Evolutionary conservation across 2,113 vertebrate species (phyloP).

Genomic region (Prochilodus magdalenae): DNA sequence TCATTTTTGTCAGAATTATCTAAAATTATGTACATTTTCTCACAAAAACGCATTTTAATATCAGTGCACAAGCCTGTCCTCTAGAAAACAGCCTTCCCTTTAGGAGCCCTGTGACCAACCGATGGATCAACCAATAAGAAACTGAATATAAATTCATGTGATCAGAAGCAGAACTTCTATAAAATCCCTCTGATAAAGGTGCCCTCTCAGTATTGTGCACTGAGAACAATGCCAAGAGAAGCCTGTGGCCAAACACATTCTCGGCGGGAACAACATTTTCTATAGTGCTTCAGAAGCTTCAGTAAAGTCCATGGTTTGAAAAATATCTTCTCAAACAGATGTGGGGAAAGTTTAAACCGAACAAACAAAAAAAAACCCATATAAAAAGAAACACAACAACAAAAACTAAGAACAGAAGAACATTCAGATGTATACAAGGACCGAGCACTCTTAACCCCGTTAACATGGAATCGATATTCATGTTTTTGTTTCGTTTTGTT

Average conservation of each 20-base stretch:
- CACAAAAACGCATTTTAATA: slow-evolving; percentile 71
- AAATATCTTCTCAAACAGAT: slow-evolving; percentile 38
- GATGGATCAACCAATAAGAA: slow-evolving; percentile 43
- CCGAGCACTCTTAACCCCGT: slow-evolving; percentile 72
- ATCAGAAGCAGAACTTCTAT: slow-evolving; percentile 47
- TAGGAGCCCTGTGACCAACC: slow-evolving; percentile 55
- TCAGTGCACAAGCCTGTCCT: slow-evolving; percentile 59
- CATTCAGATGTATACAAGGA: slow-evolving; percentile 68
- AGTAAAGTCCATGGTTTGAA: slow-evolving; percentile 49
- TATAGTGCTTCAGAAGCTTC: slow-evolving; percentile 36
- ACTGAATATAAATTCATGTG: slow-evolving; percentile 44
- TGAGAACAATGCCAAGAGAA: slow-evolving; percentile 56
- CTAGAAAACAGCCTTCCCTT: slow-evolving; percentile 55
- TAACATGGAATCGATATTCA: slow-evolving; percentile 67
- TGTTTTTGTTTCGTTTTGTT: slow-evolving; percentile 34
- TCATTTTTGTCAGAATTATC: slow-evolving; percentile 58
- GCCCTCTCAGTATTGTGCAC: slow-evolving; percentile 50
- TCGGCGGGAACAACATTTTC: slow-evolving; percentile 60
- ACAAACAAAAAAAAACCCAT: slow-evolving; percentile 60
- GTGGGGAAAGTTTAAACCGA: slow-evolving; percentile 50
- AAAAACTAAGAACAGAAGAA: slow-evolving; percentile 52
- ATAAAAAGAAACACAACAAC: slow-evolving; percentile 48
- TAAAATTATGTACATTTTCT: slow-evolving; percentile 78
- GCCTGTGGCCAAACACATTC: slow-evolving; percentile 57
- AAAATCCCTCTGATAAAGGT: slow-evolving; percentile 35